Evolutionary conservation across 1,140 invertebrate species (phyloP).

Genomic region (Condylostylus longicornis): DNA sequence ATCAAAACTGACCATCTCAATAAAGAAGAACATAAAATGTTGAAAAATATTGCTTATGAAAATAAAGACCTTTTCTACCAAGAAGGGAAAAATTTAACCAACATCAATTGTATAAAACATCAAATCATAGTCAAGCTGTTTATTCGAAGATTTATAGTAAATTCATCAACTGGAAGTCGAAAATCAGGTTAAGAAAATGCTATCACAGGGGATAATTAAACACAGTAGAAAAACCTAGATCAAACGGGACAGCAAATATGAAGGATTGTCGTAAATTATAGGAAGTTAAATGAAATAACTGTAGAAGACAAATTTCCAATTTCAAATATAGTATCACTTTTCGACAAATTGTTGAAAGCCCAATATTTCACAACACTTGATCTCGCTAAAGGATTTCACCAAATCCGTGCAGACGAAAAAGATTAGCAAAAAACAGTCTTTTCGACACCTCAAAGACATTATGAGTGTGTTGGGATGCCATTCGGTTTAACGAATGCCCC

Average conservation of each 20-base stretch:
- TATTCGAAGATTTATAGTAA: too few relatives aligned
- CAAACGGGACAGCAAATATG: slow-evolving; percentile 12
- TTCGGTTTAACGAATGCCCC: slow-evolving; percentile 20
- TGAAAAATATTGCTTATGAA: too few relatives aligned
- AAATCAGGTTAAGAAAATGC: too few relatives aligned
- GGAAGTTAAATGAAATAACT: slow-evolving; percentile 30
- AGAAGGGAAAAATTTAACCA: too few relatives aligned
- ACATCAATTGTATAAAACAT: too few relatives aligned
- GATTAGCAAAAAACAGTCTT: slow-evolving; percentile 33
- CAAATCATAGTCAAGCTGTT: too few relatives aligned
- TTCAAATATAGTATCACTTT: slow-evolving; percentile 31
- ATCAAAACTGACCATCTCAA: too few relatives aligned
- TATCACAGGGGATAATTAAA: too few relatives aligned
- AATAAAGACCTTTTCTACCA: too few relatives aligned
- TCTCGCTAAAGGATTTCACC: slow-evolving; percentile 34
- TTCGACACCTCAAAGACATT: slow-evolving; percentile 16
- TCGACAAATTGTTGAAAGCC: slow-evolving; percentile 29
- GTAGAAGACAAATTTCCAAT: slow-evolving; percentile 37
- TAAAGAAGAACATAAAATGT: too few relatives aligned
- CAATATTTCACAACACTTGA: slow-evolving; percentile 34
- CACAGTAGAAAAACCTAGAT: slow-evolving; percentile 17
- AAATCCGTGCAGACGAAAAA: slow-evolving; percentile 31
- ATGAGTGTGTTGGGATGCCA: slow-evolving; percentile 15
- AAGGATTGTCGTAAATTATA: slow-evolving; percentile 30
- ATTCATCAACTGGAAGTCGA: too few relatives aligned